phyloP scores from a whole-genome alignment of 1,140 invertebrate genomes.

The Campoletis sonorensis region DNA sequence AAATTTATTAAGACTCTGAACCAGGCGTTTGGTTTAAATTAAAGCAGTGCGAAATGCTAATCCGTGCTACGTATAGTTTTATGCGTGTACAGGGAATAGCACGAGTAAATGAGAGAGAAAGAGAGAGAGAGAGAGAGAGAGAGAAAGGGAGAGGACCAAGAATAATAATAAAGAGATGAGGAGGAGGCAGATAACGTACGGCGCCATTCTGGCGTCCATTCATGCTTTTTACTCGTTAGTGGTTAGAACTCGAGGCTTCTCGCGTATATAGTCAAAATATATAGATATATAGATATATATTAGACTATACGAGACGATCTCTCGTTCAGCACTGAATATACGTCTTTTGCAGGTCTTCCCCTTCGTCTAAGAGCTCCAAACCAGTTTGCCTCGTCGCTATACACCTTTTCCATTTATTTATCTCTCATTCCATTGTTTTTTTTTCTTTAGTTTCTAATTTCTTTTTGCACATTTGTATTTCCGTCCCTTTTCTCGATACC shows the following conservation, averaged over 20 bases:
- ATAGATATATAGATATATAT: background rate
- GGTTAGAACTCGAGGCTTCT: constrained; percentile 49
- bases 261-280: background rate
- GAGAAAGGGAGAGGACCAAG: constrained; percentile 46
- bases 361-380: background rate
- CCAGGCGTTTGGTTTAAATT: background rate
- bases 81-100: background rate
- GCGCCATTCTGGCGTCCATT: constrained; percentile 66
- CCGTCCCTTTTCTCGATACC: background rate
- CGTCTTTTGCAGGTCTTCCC: background rate
- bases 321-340: background rate
- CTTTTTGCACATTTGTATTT: background rate
- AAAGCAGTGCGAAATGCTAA: background rate
- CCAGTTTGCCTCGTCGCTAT: constrained; percentile 46
- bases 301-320: background rate
- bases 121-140: background rate
- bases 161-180: constrained; percentile 64
- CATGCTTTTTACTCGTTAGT: constrained; percentile 67
- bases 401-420: constrained; percentile 30
- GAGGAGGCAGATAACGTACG: constrained; percentile 61
- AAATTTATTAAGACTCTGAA: background rate
- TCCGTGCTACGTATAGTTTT: background rate
- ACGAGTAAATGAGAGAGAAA: background rate
- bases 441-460: background rate
- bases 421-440: constrained; percentile 20